Conservation (phyloP, 2,797 vertebrate species). For the Brachymystax lenok region DNA sequence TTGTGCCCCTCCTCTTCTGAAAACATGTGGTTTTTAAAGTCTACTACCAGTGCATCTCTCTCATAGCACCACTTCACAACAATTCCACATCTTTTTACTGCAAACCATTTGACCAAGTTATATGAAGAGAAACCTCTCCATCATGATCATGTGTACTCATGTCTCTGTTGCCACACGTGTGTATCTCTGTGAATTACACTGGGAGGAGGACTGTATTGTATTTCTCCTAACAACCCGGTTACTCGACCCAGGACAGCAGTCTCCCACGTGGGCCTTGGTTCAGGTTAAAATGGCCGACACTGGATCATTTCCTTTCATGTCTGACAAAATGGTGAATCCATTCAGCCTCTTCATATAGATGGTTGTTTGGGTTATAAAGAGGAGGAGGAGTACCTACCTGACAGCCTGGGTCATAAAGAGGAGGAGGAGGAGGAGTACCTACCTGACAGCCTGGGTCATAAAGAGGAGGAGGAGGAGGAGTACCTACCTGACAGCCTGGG, state of each 20-base stretch:
- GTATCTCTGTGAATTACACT: background rate
- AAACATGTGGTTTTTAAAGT: background rate
- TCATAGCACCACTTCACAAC: background rate
- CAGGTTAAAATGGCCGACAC: conserved; percentile 10
- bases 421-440: background rate
- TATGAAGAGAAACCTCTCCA: background rate
- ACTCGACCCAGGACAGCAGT: conserved; percentile 6
- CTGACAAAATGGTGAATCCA: conserved; percentile 8
- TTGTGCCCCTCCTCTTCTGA: background rate
- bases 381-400: conserved; percentile 12
- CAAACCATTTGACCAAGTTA: background rate
- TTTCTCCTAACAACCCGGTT: background rate
- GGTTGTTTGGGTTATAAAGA: conserved; percentile 16
- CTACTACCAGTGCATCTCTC: background rate
- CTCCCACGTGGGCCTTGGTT: conserved; percentile 8
- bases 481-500: too few species aligned
- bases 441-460: too few species aligned
- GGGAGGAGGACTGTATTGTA: background rate
- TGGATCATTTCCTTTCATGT: conserved; percentile 18
- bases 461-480: too few species aligned
- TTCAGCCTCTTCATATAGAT: conserved; percentile 21
- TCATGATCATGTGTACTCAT: background rate
- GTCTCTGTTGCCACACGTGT: background rate
- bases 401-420: conserved; percentile 18
- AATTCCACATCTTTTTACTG: background rate